Conservation (phyloP, 2,797 vertebrate genomes). For the Protonibea diacanthus region DNA sequence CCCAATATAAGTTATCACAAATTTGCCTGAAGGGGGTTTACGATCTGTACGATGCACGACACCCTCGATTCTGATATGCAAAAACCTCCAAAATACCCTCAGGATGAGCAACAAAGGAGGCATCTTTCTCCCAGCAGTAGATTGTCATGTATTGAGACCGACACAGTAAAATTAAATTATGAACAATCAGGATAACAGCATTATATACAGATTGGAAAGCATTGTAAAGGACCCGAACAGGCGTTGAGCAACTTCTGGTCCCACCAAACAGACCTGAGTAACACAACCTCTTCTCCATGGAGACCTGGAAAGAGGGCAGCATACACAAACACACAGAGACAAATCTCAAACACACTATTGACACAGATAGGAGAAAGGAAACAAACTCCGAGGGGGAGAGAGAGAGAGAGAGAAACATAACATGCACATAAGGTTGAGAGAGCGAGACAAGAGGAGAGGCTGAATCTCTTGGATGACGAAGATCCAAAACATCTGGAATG, state of each 20-base stretch:
- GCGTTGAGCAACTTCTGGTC: neutral
- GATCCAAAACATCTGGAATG: neutral
- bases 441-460: neutral
- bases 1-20: neutral
- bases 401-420: neutral
- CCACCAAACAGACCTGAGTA: no score
- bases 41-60: neutral
- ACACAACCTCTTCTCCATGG: no score
- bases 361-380: neutral
- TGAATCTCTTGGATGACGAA: neutral
- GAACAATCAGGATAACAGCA: no score
- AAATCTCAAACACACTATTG: no score
- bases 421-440: no score
- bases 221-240: no score
- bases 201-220: neutral
- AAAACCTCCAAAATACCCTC: neutral
- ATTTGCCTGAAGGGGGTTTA: neutral
- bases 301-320: no score
- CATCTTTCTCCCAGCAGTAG: neutral
- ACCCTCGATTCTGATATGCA: neutral
- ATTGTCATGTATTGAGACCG: neutral
- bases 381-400: neutral
- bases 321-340: no score
- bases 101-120: neutral
- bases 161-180: neutral